Evolutionary conservation across 2,113 vertebrate genomes (phyloP), one percentile per base, ranked within the genome.

Genomic region (Telmatochromis brichardi): DNA sequence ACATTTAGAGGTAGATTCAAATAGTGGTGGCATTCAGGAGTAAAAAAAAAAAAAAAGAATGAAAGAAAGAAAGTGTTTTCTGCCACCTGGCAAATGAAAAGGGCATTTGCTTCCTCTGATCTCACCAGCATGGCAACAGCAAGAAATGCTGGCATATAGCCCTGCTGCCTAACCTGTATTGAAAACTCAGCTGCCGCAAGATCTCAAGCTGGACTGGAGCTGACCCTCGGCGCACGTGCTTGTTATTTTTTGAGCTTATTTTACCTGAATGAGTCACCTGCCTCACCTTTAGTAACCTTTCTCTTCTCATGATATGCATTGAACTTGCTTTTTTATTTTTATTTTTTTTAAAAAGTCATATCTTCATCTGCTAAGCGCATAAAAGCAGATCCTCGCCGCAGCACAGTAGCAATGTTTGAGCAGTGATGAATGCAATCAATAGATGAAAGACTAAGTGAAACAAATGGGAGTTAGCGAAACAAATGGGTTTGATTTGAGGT

Each of bases 381-480:
- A 45, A 68, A 78, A 85, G 26, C 13, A 4, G 71, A 45, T 83
- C 19, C 47, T 47, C n/a, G 9, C 51, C 31, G 5, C 31, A 37
- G 53, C 5, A 3, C 33, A 10, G 57, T 71, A 76, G 81, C 71
- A 87, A 78, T 88, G 82, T 42, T 79, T 73, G 37, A 84, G 57
- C 33, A 26, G 35, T 14, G 63, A 85, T 83, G 31, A 89, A 90
- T 81, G 87, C 31, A 88, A 89, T 92, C 91, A 86, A 89, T 86
- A 83, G 73, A 90, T 40, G 57, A 90, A 50, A 83, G 86, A 89
- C 53, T 78, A 87, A 93, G 82, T 89, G 85, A 91, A 94, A 95
- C 92, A 95, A 95, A 94, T 86, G 86, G 33, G 87, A 65, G 86
- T 90, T 92, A 89, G 93, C 86, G 85, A 92, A 94, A 96, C 93